Base-by-base conservation (phyloP, 1,140 invertebrate species). In the Panonychus citri region DNA sequence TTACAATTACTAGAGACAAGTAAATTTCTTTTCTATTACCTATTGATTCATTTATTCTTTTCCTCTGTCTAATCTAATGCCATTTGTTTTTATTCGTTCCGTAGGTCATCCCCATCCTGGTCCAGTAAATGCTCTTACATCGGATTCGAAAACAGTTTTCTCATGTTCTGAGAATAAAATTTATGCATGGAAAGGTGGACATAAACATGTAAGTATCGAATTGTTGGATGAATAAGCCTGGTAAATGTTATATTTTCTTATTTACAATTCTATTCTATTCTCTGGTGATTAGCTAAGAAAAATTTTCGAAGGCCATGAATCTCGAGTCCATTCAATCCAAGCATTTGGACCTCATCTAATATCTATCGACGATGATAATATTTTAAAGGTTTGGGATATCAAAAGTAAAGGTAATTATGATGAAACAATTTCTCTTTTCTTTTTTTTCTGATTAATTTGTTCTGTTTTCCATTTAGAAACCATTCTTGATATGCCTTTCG, bases 281-380 rank as follows among this genome's bases (percentile, higher is more conserved):
- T 17, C 56, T 51, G 59, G 53, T 52, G 60, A 58, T 43, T 57
- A 55, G 24, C 42, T 57, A 56, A 21, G 53, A 51, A 2, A 46
- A 54, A 62, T 75, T 0, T 95, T 85, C 65, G 76, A 73, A 62
- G 84, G 83, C 5, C 86, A 93, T 66, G 67, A 77, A 24, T 68
- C 70, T 19, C 46, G 57, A 53, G 76, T 97, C 12, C 77, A 81
- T 61, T 66, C 81, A 12, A 63, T 96, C n/a, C 66, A 93, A 59
- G 83, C 89, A 17, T 93, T 95, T 71, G 87, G 82, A 3, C 68
- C 74, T 24, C 82, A 88, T 70, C 70, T 96, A 26, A 74, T 96
- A 57, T 83, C 87, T 0, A 72, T 94, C 15, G 89, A 96, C 69
- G 77, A 80, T 65, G 68, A 70, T 1, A 88, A 81, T 68, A 69